Conservation (phyloP, 1,140 invertebrate species). For the Luehdorfia chinensis region DNA sequence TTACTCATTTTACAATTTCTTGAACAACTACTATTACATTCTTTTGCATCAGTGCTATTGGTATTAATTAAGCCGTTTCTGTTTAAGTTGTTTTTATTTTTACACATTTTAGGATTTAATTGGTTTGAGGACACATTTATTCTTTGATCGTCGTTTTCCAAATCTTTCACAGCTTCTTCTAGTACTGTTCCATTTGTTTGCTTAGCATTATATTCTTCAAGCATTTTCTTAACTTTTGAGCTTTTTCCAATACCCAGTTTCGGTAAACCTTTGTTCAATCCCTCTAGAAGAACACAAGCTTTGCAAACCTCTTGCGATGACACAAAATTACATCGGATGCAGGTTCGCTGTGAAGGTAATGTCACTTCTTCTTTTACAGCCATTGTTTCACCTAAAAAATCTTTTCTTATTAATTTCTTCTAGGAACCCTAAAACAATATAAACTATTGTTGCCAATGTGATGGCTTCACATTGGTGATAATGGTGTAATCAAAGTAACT, state of each 20-base stretch:
- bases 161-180: conserved; percentile 34
- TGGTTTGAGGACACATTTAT: conserved; percentile 30
- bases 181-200: conserved; percentile 24
- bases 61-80: not conserved
- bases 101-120: conserved; percentile 29
- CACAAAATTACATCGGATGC: conserved; percentile 94
- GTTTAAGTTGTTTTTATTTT: conserved; percentile 15
- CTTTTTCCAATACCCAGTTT: conserved; percentile 91
- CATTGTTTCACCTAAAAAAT: conserved; percentile 89
- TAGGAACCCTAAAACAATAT: too few relatives aligned
- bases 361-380: conserved; percentile 88
- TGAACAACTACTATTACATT: conserved; percentile 39
- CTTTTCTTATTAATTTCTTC: too few relatives aligned
- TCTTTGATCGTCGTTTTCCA: conserved; percentile 34
- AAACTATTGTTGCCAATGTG: too few relatives aligned
- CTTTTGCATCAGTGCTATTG: conserved; percentile 14
- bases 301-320: conserved; percentile 98
- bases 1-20: conserved; percentile 29
- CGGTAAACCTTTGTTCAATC: conserved; percentile 95
- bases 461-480: too few relatives aligned
- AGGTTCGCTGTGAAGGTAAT: conserved; percentile 89
- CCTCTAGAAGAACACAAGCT: conserved; percentile 96
- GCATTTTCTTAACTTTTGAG: conserved; percentile 84
- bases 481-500: too few relatives aligned
- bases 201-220: conserved; percentile 68